Evolutionary conservation across 2,113 vertebrate genomes (phyloP).

Genomic region (Oreochromis tanganicae): DNA sequence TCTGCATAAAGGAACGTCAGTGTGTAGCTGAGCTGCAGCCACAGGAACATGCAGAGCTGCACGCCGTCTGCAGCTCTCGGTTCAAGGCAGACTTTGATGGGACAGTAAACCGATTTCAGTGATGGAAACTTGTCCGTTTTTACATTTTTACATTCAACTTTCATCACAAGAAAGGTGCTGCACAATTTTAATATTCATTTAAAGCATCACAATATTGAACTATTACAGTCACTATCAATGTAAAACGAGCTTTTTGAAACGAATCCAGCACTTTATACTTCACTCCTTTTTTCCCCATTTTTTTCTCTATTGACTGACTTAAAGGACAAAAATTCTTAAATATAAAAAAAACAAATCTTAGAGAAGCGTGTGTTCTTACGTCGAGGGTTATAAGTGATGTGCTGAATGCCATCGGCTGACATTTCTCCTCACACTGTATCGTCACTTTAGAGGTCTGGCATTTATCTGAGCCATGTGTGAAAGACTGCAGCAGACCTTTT

Average conservation of each 20-base stretch:
- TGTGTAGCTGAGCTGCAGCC: background rate
- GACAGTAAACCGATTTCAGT: background rate
- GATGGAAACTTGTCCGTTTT: too few species aligned
- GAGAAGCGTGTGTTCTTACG: background rate
- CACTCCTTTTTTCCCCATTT: rapidly evolving
- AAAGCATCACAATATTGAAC: background rate
- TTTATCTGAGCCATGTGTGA: background rate
- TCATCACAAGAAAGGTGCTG: background rate
- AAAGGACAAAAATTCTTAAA: background rate
- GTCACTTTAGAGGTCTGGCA: background rate
- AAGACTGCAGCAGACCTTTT: background rate
- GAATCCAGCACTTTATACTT: background rate
- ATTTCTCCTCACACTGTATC: background rate
- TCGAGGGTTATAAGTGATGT: background rate
- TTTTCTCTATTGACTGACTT: background rate
- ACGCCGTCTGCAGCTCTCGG: background rate
- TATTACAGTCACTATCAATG: background rate
- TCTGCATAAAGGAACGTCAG: background rate
- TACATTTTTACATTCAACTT: too few species aligned
- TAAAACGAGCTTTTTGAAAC: background rate
- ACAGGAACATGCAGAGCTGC: background rate
- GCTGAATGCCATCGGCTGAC: background rate
- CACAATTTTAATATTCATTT: background rate
- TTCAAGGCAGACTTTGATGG: background rate
- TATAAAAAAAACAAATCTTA: rapidly evolving